Conservation (phyloP, 2,888 invertebrate species). For the Calliopum simillimum region DNA sequence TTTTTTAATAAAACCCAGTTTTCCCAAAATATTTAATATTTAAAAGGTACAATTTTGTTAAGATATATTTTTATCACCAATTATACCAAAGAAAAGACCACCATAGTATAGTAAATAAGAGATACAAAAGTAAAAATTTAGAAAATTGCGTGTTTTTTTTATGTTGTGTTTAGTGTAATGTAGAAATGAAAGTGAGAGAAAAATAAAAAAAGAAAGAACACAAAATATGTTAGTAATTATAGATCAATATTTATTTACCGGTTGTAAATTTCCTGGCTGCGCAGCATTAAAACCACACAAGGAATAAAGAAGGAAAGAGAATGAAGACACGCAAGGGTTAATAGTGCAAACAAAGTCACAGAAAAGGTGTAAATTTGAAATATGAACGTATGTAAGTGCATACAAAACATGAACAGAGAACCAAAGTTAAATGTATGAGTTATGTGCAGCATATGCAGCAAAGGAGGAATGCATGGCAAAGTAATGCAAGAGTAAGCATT, state of each 20-base stretch:
- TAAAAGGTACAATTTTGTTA: constrained; percentile 26
- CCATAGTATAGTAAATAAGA: constrained; percentile 5
- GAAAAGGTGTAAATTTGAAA: constrained; percentile 10
- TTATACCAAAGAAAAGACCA: constrained; percentile 15
- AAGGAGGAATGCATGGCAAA: background rate
- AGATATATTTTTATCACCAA: background rate
- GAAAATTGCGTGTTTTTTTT: constrained; percentile 8
- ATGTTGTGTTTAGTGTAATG: constrained; percentile 11
- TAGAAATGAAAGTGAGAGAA: constrained; percentile 45
- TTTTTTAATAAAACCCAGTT: constrained; percentile 48
- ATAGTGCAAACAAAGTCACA: constrained; percentile 12
- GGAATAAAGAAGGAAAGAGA: constrained; percentile 36
- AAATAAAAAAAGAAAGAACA: constrained; percentile 54
- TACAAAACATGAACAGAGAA: background rate
- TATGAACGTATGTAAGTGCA: constrained; percentile 1
- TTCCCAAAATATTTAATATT: constrained; percentile 42
- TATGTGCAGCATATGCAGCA: too few species aligned
- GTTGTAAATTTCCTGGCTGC: constrained; percentile 66
- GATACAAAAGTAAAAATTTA: background rate
- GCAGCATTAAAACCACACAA: constrained; percentile 41
- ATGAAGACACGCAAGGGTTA: constrained; percentile 29
- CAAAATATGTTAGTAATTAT: constrained; percentile 58
- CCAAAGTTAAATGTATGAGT: background rate
- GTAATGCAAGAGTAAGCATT: too few species aligned
- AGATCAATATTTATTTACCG: constrained; percentile 61